These are phyloP conservation scores for Scaptomyza flava DNA, from an alignment of 2,888 invertebrate species.

Conservation along the genomic window DNA sequence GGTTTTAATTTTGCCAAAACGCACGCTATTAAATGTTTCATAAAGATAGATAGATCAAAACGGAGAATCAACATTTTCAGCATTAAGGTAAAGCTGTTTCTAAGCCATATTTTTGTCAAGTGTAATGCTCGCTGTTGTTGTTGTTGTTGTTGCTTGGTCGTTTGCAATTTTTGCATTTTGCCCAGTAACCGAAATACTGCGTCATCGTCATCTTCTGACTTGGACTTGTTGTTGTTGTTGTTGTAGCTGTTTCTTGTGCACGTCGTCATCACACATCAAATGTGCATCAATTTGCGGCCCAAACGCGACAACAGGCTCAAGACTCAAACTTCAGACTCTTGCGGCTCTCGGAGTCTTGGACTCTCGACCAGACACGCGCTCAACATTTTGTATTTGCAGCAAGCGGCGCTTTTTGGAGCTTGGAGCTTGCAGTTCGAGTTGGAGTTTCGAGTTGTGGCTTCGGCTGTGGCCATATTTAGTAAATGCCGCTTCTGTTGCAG, in stretches of 20 bases:
- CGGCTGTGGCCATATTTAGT: conserved; percentile 75
- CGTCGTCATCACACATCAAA: conserved; percentile 71
- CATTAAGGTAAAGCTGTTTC: too few relatives aligned
- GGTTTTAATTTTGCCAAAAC: background rate
- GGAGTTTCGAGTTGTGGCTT: conserved; percentile 27
- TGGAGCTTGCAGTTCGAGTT: conserved; percentile 7
- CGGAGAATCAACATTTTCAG: too few relatives aligned
- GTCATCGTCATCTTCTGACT: conserved; percentile 37
- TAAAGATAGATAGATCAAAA: too few relatives aligned
- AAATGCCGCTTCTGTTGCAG: conserved; percentile 78
- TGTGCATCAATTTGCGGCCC: conserved; percentile 70
- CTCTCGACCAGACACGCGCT: conserved; percentile 59
- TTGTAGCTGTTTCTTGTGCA: conserved; percentile 22
- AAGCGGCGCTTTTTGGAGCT: conserved; percentile 43
- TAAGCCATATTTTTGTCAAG: background rate
- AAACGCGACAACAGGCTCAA: conserved; percentile 63
- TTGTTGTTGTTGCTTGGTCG: background rate
- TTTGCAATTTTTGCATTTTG: conserved; percentile 51
- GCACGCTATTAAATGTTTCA: too few relatives aligned
- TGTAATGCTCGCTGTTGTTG: conserved; percentile 12
- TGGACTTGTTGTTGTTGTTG: conserved; percentile 6
- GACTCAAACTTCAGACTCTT: background rate
- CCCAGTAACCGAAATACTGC: conserved; percentile 45
- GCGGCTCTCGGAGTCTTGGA: background rate
- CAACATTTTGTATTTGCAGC: conserved; percentile 36